Evolutionary conservation across 2,113 vertebrate species (phyloP), one percentile per base, ranked within the genome.

Genomic region (Lepus timidus): DNA sequence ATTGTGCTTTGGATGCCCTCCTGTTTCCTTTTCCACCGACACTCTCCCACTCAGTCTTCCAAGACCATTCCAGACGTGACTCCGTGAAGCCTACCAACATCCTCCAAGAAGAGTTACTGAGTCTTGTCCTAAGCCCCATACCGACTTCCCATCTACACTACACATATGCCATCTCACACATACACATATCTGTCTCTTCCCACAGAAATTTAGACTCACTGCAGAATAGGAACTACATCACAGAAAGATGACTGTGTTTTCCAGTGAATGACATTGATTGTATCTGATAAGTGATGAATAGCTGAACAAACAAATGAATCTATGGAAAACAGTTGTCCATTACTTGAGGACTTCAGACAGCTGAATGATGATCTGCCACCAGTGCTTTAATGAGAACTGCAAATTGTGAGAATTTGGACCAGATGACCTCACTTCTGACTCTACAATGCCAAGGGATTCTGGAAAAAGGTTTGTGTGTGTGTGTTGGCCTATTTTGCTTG

Each of bases 91-190:
- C 12, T 52, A 16, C 6, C 6, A 27, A 9, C 16, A 16, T 22
- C 74, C 52, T 85, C 31, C 23, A 58, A 9, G 55, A 52, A 82
- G 9, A 87, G 23, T 14, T 25, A 23, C 1, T 0, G 36, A 58
- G 25, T 73, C 55, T 27, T 31, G 73, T 84, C 84, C 64, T 68
- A 31, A 36, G 52, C 23, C 14, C 25, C 33, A 33, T 10, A 19
- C 4, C 9, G 20, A 12, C 16, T 31, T 33, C 31, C 0, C 17
- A 27, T 31, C 62, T 85, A 19, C 13, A 22, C 6, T 36, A 0
- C 13, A 16, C 0, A 1, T 36, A 16, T 1, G 5, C 39, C 5
- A 4, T 36, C 6, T 33, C 17, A n/a, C 31, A 4, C 6, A 27
- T 17, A 17, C 4, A 14, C 6, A 8, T 9, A 10, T 20, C 64